A percentile compares a stretch with the other conserved stretches of the same genome.
Conservation (phyloP, 2,797 vertebrate genomes). For the Rhabdophis nuchalis region DNA sequence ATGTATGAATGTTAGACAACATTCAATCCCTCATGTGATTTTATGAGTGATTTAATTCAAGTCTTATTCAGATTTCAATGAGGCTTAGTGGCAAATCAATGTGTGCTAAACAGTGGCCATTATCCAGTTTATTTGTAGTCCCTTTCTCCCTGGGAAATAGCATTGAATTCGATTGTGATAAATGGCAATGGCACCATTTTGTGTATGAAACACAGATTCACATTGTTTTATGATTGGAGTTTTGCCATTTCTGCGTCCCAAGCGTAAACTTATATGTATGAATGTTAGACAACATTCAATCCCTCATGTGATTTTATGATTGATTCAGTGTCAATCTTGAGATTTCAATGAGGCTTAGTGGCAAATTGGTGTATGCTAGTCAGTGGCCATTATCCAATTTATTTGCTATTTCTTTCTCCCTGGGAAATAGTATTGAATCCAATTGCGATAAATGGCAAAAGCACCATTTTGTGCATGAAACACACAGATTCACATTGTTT, state of each 20-base stretch:
- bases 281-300: neutral
- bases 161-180: neutral
- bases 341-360: neutral
- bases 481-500: no score
- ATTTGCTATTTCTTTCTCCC: no score
- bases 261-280: neutral
- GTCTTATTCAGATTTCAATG: neutral
- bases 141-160: neutral
- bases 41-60: neutral
- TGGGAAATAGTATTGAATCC: no score
- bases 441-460: no score
- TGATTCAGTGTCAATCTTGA: neutral
- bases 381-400: no score
- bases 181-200: neutral
- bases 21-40: neutral
- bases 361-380: neutral
- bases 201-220: neutral
- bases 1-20: neutral
- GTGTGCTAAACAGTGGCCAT: neutral
- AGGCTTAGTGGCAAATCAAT: neutral
- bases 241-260: slow-evolving; percentile 5
- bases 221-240: neutral
- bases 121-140: no score
- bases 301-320: neutral
- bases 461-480: no score